Evolutionary conservation across 2,113 vertebrate genomes (phyloP), one percentile per base, ranked within the genome.

Genomic region (Carassius carassius): DNA sequence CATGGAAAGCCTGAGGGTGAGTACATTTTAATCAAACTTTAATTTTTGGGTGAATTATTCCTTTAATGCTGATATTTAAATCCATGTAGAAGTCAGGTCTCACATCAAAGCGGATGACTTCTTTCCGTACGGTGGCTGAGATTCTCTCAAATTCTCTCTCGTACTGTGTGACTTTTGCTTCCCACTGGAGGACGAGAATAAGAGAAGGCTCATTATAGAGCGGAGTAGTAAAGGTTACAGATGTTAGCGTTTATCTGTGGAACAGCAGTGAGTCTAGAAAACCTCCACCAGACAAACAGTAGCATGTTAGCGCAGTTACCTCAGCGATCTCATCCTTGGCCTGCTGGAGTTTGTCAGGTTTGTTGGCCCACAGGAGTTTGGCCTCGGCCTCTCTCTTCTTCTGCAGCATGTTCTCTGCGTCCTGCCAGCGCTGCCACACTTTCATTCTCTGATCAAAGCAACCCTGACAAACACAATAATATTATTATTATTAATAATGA

Each of bases 361-460:
- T 99, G 93, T 98, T 99, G 91, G 98, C 96, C 97, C 97, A 99
- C 32, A 98, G 94, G 72, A 99, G 93, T 81, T 97, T 96, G 79
- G 98, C 98, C 87, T 99, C 98, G 0, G 92, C 92, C 92, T 99
- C 98, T 73, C 98, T 95, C 90, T 98, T 99, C 94, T 98, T 99
- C 93, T 98, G 98, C 91, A 99, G 93, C 69, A 89, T 95, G 88
- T 93, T 78, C 90, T 98, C 97, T 63, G 95, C 96, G 0, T 99
- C 98, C 93, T 99, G 98, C 98, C 98, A 99, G 17, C 97, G 96
- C 93, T 99, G 98, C 98, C 98, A 99, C 1, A 93, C 92, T 94
- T 97, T 99, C 95, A 99, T 98, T 74, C 98, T 95, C 82, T 99
- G 97, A 92, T 99, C 98, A 32, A 99, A 99, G 67, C 96, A 97